These are phyloP conservation scores for Selenia dentaria DNA, from an alignment of 2,888 invertebrate genomes.

Conservation along the genomic window DNA sequence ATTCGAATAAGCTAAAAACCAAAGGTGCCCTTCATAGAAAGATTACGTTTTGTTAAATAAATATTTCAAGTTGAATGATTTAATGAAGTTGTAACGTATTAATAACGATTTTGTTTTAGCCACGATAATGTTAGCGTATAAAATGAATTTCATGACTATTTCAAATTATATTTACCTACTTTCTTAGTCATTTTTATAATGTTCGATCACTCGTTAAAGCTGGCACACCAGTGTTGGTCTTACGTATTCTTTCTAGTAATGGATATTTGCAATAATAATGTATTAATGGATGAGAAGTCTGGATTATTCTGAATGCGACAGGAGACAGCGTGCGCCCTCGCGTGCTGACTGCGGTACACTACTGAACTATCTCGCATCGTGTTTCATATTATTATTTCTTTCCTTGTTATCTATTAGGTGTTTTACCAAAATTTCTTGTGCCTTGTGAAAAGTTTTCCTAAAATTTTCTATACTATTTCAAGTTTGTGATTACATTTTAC, in stretches of 20 bases:
- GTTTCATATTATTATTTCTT: conserved; percentile 21
- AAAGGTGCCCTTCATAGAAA: conserved; percentile 92
- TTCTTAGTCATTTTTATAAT: conserved; percentile 80
- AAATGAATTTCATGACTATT: conserved; percentile 80
- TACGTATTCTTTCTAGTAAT: conserved; percentile 63
- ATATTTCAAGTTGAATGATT: conserved; percentile 83
- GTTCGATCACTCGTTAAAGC: conserved; percentile 82
- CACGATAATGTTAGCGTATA: conserved; percentile 79
- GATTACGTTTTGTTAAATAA: conserved; percentile 83
- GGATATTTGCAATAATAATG: conserved; percentile 4
- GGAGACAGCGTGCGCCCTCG: conserved; percentile 40
- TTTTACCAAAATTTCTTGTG: conserved; percentile 74
- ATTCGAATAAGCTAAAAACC: conserved; percentile 91
- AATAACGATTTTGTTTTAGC: conserved; percentile 80
- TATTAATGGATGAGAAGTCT: not conserved
- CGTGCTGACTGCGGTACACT: conserved; percentile 30
- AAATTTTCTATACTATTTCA: conserved; percentile 50
- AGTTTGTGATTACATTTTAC: conserved; percentile 45
- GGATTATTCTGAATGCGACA: conserved; percentile 31
- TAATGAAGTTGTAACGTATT: conserved; percentile 80
- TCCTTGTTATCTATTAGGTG: conserved; percentile 43
- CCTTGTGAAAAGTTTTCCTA: conserved; percentile 64
- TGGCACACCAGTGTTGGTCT: conserved; percentile 83
- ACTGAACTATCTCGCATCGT: conserved; percentile 55
- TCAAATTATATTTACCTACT: conserved; percentile 84